phyloP scores from a whole-genome alignment of 2,113 vertebrate species.

The Hemichromis elongatus region DNA sequence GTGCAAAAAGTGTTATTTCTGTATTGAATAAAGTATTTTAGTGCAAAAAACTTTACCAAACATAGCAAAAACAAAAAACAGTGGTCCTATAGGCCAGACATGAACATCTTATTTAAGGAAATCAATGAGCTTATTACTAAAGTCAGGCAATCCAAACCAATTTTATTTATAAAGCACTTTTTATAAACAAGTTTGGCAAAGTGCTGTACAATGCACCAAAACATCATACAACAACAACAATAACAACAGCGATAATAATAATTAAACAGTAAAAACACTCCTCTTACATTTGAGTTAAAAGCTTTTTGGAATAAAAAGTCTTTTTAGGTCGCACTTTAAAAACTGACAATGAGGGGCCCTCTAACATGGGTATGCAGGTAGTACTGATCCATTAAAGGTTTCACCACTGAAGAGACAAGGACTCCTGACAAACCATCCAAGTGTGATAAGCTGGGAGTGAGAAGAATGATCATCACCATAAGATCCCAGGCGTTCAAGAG shows the following conservation, averaged over 20 bases:
- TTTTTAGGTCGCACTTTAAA: fast-evolving
- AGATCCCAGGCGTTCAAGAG: background rate
- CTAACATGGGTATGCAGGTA: background rate
- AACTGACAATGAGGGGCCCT: background rate
- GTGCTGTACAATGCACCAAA: background rate
- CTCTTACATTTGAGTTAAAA: background rate
- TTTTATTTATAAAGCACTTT: background rate
- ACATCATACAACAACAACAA: background rate
- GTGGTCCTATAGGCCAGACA: background rate
- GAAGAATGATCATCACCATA: background rate
- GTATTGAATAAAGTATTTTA: background rate
- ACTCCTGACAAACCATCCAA: background rate
- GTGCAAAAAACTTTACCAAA: background rate
- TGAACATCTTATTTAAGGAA: background rate
- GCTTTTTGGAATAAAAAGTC: background rate
- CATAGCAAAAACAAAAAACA: background rate
- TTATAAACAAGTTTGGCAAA: background rate
- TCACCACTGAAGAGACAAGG: background rate
- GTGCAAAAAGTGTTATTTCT: background rate
- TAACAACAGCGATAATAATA: background rate
- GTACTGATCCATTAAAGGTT: background rate
- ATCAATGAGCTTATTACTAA: background rate
- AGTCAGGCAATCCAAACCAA: fast-evolving
- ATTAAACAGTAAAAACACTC: background rate
- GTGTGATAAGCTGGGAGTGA: background rate